Evolutionary conservation across 2,888 invertebrate genomes (phyloP), one percentile per base, ranked within the genome.

Genomic region (Ennomos fuscantarius): DNA sequence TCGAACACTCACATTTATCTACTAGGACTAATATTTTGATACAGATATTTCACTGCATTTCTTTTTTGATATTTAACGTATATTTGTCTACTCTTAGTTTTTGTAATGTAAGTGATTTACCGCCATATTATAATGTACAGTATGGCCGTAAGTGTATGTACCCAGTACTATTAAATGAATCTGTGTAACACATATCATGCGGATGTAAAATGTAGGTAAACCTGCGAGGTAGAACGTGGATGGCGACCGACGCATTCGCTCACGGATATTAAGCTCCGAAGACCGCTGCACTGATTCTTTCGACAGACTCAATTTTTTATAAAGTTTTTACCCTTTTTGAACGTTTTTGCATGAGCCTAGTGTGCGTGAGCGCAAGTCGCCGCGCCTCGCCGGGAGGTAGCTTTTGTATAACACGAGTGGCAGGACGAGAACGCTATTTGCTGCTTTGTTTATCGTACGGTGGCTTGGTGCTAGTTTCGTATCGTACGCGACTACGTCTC

Each of bases 121-220:
- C 82, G 81, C 85, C 83, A 87, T 87, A 79, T 85, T 87, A 79
- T 85, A 74, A 81, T 88, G 87, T 90, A 89, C 86, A 84, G 84
- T 83, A 82, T 85, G 89, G 86, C 80, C 79, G 74, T 85, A 86
- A 79, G 74, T 82, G 75, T 82, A 81, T 87, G 88, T 90, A 90
- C 86, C 80, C 86, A 87, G 87, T 89, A 88, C 87, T 85, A 80
- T 72, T 74, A 78, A 73, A 74, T 76, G 76, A 84, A 88, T 87
- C 89, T 89, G 81, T 88, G 81, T 81, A 77, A 82, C 82, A 92
- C 91, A 92, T 92, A 92, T 92, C 91, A 92, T 82, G 84, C 84
- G 82, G 85, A 89, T 82, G 82, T 85, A 82, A 81, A 78, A 79
- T 79, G 78, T 79, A 79, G 79, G 78, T 79, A 81, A 78, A 72